Evolutionary conservation across 2,797 vertebrate genomes (phyloP).

Genomic region (Neoniphon sammara): DNA sequence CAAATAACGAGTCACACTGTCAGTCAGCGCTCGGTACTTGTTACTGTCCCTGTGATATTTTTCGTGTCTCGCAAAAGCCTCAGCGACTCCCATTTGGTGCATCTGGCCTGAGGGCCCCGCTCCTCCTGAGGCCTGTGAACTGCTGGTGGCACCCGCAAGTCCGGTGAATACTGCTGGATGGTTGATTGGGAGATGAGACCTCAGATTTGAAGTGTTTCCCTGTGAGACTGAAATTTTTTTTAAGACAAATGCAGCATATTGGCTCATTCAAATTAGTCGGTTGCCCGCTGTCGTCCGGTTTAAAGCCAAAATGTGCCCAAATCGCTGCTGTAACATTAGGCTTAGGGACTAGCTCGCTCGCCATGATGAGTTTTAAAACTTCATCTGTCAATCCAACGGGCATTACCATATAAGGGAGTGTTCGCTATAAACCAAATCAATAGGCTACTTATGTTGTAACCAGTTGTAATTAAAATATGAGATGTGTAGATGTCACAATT

Average conservation of each 20-base stretch:
- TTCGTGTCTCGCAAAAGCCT: conserved; percentile 1
- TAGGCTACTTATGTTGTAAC: too few relatives aligned
- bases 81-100: conserved; percentile 8
- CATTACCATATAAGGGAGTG: too few relatives aligned
- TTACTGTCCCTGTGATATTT: conserved; percentile 5
- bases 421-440: too few relatives aligned
- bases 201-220: conserved; percentile 19
- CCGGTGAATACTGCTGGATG: conserved; percentile 25
- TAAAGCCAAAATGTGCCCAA: conserved; percentile 25
- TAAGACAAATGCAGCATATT: conserved; percentile 25
- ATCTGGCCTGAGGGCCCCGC: background rate
- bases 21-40: background rate
- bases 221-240: conserved; percentile 9
- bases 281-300: conserved; percentile 28
- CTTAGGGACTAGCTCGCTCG: conserved; percentile 9
- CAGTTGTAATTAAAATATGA: too few relatives aligned
- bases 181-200: conserved; percentile 17
- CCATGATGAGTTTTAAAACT: too few relatives aligned
- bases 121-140: too few relatives aligned
- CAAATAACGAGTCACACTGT: conserved; percentile 8
- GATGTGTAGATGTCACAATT: too few relatives aligned
- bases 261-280: conserved; percentile 27
- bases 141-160: conserved; percentile 3
- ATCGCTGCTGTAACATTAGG: conserved; percentile 5
- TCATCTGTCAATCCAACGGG: too few relatives aligned